Percentiles rank a stretch among this genome's conserved stretches.
These are phyloP conservation scores for Globia sparganii DNA, from an alignment of 2,888 invertebrate species.

Conservation along the genomic window DNA sequence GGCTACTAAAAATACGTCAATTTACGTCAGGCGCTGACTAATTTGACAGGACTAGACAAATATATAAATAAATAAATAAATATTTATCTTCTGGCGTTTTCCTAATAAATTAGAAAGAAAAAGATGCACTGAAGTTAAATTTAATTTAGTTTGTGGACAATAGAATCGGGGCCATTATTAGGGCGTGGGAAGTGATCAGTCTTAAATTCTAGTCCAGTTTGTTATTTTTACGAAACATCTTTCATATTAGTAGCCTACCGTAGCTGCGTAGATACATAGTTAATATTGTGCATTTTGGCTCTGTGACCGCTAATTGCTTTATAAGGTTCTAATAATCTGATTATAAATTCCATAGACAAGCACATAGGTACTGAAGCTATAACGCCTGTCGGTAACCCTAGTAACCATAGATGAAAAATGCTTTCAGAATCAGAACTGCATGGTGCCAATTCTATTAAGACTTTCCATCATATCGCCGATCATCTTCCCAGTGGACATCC, in stretches of 20 bases:
- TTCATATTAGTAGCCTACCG: constrained; percentile 21
- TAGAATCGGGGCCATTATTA: no score
- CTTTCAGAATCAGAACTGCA: neutral
- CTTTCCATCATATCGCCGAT: neutral
- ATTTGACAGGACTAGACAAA: no score
- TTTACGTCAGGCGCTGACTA: no score
- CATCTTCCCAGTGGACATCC: neutral
- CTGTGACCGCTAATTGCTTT: constrained; percentile 21
- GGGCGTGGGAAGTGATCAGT: constrained; percentile 15
- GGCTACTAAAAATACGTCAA: no score
- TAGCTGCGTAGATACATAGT: neutral
- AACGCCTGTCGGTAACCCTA: neutral
- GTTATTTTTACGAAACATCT: constrained; percentile 29
- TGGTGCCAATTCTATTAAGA: neutral
- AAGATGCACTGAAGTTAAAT: no score
- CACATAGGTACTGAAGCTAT: neutral
- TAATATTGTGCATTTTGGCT: constrained; percentile 13
- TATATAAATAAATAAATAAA: no score
- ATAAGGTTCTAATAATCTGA: constrained; percentile 23
- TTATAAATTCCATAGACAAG: neutral
- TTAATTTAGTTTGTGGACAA: no score
- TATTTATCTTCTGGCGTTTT: no score
- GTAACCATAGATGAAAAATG: neutral
- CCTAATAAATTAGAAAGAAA: no score
- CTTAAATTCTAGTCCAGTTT: constrained; percentile 5